Evolutionary conservation across 1,140 invertebrate species (phyloP).

Genomic region (Drosophila sproati): DNA sequence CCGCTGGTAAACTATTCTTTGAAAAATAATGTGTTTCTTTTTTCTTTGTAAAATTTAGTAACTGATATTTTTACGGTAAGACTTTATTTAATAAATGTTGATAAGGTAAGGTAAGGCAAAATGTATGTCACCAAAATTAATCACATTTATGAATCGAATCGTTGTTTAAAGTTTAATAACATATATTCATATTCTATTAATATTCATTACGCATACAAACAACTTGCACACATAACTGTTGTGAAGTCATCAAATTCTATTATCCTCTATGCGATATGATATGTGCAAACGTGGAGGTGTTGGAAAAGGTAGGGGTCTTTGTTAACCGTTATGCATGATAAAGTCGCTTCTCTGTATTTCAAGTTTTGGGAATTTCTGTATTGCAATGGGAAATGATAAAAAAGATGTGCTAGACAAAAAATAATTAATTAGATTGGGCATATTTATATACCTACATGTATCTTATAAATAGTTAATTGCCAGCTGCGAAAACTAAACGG

Average conservation of each 20-base stretch:
- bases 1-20: not conserved
- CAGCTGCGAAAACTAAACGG: not conserved
- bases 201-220: not conserved
- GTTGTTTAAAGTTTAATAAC: not conserved
- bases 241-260: slow-evolving; percentile 4
- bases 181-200: slow-evolving; percentile 3
- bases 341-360: too few species aligned
- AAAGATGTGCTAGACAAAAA: not conserved
- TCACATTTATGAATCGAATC: not conserved
- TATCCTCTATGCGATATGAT: slow-evolving; percentile 1
- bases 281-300: not conserved
- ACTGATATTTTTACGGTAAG: too few species aligned
- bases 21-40: not conserved
- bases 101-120: too few species aligned
- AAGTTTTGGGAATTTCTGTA: too few species aligned
- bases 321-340: slow-evolving; percentile 7
- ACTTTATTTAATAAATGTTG: too few species aligned
- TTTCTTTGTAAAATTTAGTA: not conserved
- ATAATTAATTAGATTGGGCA: not conserved
- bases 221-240: slow-evolving; percentile 5
- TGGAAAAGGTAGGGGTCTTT: not conserved
- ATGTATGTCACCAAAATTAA: too few species aligned
- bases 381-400: slow-evolving; percentile 3
- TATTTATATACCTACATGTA: not conserved
- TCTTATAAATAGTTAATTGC: not conserved